Percentiles rank a stretch among this genome's conserved stretches.
Evolutionary conservation across 2,888 invertebrate genomes (phyloP).

Genomic region (Cryptus viduatorius): DNA sequence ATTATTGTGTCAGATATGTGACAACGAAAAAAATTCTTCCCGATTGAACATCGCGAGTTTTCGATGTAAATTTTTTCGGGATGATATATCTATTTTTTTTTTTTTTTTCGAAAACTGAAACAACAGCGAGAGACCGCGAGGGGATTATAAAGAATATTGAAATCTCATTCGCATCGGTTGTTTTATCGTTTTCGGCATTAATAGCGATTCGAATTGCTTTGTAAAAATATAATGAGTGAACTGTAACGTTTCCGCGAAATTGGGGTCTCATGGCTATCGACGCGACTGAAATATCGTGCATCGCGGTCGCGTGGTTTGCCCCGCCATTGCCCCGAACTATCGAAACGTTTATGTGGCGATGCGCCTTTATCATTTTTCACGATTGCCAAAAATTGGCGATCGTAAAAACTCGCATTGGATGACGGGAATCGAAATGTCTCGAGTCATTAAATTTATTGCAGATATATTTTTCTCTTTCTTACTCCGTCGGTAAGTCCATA

Average conservation of each 20-base stretch:
- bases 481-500: conserved; percentile 13
- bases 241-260: background rate
- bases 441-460: conserved; percentile 52
- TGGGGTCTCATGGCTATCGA: background rate
- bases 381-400: background rate
- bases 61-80: conserved; percentile 6
- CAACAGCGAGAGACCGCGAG: conserved; percentile 13
- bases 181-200: background rate
- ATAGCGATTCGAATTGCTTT: background rate
- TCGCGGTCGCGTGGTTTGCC: too few species aligned
- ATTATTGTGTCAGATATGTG: conserved; percentile 11
- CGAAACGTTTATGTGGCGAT: background rate
- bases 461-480: conserved; percentile 34
- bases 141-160: background rate
- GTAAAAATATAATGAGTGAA: background rate
- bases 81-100: background rate
- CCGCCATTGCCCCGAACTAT: too few species aligned
- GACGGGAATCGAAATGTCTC: conserved; percentile 19
- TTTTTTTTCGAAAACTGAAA: background rate
- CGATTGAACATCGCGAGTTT: conserved; percentile 4
- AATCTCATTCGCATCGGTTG: background rate
- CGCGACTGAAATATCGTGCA: too few species aligned
- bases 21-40: background rate
- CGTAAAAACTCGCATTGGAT: too few species aligned
- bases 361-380: conserved; percentile 7